Conservation (phyloP, 2,888 invertebrate species). For the Xestia xanthographa region DNA sequence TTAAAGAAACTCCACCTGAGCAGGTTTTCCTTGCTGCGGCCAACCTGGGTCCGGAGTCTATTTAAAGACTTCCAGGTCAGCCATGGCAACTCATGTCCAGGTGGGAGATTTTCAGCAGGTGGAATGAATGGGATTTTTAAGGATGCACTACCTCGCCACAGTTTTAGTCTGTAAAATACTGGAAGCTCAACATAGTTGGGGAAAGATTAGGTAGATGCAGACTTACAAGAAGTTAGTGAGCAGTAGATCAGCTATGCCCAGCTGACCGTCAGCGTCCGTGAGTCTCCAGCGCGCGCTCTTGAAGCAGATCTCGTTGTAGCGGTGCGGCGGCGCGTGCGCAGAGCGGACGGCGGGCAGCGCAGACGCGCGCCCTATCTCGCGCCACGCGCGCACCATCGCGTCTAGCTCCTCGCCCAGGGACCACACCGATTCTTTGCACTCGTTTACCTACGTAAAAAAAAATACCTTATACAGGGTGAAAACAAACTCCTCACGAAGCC, state of each 20-base stretch:
- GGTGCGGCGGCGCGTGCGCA: slow-evolving; percentile 94
- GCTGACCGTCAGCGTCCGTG: slow-evolving; percentile 99
- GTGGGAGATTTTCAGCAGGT: no score
- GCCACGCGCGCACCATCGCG: slow-evolving; percentile 98
- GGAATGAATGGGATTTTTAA: no score
- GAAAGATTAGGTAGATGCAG: background rate
- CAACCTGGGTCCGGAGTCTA: no score
- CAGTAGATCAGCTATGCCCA: slow-evolving; percentile 98
- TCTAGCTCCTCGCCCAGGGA: slow-evolving; percentile 98
- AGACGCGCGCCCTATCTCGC: slow-evolving; percentile 92
- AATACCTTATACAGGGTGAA: background rate
- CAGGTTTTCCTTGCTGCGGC: no score
- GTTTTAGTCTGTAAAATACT: no score
- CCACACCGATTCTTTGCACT: slow-evolving; percentile 97
- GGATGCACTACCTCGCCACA: no score
- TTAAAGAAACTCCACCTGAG: no score
- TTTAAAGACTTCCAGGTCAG: no score
- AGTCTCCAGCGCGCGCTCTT: slow-evolving; percentile 99
- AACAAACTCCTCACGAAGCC: no score
- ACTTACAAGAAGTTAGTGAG: slow-evolving; percentile 97
- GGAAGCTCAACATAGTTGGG: background rate
- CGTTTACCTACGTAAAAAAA: slow-evolving; percentile 91
- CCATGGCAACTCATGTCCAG: no score
- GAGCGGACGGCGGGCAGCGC: slow-evolving; percentile 91
- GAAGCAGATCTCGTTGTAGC: slow-evolving; percentile 97